These are phyloP conservation scores for Malacoraja senta DNA, from an alignment of 2,797 vertebrate genomes.

Conservation along the genomic window DNA sequence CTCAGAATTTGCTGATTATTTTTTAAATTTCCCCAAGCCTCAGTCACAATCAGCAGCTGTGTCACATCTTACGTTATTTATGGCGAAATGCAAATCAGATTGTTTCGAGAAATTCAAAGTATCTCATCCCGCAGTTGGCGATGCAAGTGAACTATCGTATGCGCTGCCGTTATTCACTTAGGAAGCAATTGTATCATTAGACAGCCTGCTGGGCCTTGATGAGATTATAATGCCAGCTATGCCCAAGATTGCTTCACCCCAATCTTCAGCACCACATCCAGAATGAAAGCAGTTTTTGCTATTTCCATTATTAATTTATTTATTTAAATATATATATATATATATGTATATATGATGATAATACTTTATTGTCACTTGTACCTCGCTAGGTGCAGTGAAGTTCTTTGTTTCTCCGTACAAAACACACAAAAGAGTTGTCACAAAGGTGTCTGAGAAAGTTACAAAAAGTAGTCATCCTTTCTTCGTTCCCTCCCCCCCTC, in stretches of 20 bases:
- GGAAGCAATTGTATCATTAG: background rate
- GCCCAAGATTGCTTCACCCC: background rate
- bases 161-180: background rate
- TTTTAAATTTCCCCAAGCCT: background rate
- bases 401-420: too few species aligned
- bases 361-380: too few species aligned
- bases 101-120: background rate
- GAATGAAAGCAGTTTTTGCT: background rate
- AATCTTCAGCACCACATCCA: background rate
- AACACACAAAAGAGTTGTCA: too few species aligned
- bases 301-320: background rate
- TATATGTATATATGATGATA: too few species aligned
- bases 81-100: background rate
- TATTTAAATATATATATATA: too few species aligned
- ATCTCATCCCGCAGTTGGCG: background rate
- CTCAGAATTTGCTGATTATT: background rate
- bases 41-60: background rate
- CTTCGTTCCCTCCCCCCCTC: too few species aligned
- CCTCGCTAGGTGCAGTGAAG: too few species aligned
- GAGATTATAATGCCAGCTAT: background rate
- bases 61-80: background rate
- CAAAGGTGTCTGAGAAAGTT: too few species aligned
- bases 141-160: background rate
- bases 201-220: background rate
- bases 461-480: too few species aligned